Base-by-base conservation (phyloP, 2,113 vertebrate species). In the Zapus hudsonius region DNA sequence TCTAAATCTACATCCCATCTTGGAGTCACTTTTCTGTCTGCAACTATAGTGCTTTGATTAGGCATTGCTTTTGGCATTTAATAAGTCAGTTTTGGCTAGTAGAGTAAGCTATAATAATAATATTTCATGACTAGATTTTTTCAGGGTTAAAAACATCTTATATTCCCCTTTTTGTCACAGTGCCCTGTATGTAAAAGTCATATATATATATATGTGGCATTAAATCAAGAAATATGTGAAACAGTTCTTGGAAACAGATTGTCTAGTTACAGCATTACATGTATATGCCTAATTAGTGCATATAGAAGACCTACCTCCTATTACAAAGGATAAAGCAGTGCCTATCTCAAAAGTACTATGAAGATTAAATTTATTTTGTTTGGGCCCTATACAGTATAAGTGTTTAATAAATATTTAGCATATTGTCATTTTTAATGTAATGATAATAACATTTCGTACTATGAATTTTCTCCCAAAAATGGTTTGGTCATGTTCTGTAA, bases 341-440 rank as follows among this genome's bases (percentile, higher is more conserved):
- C 52, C 55, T 29, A 72, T 16, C 7, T 87, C 19, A 2, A 72
- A 89, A 91, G 70, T 87, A 90, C 81, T 76, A 31, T 27, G 61
- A 84, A 93, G 76, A 78, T 59, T 55, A 84, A 93, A 67, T 89
- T 36, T 74, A 78, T 93, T 88, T 89, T 84, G 36, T 89, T 84
- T 57, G 83, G 36, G 38, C 70, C 52, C 47, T 84, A 74, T 9
- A 84, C 19, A 83, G 36, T 83, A 33, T 93, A 87, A 57, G 23
- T 63, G 90, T 92, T 90, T 57, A 93, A 74, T 94, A 89, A 89
- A 82, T 88, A 92, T 33, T 47, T 23, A 72, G 12, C 38, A 90
- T 73, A 61, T 55, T 85, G 0, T 83, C 27, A 82, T 87, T 95
- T 73, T 44, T 90, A 79, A 47, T 94, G 87, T 79, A 89, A 66